These are phyloP conservation scores for Apeira syringaria DNA, from an alignment of 2,888 invertebrate genomes.

Conservation along the genomic window DNA sequence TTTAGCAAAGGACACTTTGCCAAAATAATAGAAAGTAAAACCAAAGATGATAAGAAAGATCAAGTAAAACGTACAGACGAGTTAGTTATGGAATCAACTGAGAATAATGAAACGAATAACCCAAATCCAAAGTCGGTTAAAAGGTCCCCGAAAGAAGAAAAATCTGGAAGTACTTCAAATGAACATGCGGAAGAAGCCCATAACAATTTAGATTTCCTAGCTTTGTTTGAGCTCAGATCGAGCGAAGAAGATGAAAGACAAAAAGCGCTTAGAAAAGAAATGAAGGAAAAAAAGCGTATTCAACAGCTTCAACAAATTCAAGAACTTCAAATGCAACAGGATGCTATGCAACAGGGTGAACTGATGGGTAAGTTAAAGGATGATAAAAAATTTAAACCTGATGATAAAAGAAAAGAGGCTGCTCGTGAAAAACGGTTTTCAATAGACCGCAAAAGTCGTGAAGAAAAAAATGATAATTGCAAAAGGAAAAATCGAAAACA, in stretches of 20 bases:
- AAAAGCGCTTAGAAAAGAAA: constrained; percentile 79
- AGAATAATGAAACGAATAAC: constrained; percentile 46
- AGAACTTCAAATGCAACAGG: constrained; percentile 77
- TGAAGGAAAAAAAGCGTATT: constrained; percentile 82
- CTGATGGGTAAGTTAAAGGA: constrained; percentile 65
- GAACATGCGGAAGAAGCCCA: constrained; percentile 57
- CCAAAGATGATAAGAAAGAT: constrained; percentile 84
- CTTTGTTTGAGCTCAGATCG: constrained; percentile 82
- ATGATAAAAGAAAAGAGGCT: constrained; percentile 74
- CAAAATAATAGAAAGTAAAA: constrained; percentile 84
- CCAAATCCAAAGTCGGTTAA: constrained; percentile 48
- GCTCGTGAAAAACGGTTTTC: constrained; percentile 77
- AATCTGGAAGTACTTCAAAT: constrained; percentile 50
- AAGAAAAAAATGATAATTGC: constrained; percentile 64
- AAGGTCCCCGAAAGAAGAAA: constrained; percentile 54
- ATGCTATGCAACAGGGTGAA: constrained; percentile 68
- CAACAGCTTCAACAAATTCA: constrained; percentile 78
- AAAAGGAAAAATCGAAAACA: constrained; percentile 74
- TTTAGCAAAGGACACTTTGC: constrained; percentile 84
- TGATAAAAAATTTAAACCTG: constrained; percentile 65
- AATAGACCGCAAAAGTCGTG: constrained; percentile 77
- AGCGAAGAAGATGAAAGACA: constrained; percentile 85
- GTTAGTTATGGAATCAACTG: constrained; percentile 58
- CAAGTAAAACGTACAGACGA: constrained; percentile 76
- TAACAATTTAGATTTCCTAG: constrained; percentile 84